Evolutionary conservation across 1,140 invertebrate genomes (phyloP).

Genomic region (Drosophila leontia): DNA sequence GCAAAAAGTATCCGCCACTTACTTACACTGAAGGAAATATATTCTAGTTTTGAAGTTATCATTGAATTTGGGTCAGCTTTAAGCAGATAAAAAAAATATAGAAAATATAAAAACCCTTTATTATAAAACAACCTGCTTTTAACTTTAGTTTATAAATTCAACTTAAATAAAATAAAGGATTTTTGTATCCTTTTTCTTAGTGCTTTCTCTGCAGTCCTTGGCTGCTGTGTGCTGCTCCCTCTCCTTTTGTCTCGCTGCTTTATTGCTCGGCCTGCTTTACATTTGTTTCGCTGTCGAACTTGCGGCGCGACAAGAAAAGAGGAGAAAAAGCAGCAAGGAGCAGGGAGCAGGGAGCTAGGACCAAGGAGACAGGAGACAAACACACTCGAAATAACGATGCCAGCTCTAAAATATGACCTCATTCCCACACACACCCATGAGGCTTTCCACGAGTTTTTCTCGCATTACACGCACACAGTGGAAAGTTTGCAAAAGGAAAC

Average conservation of each 20-base stretch:
- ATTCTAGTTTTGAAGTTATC: not conserved
- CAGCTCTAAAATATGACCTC: constrained; percentile 78
- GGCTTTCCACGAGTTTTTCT: constrained; percentile 32
- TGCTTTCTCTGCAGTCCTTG: constrained; percentile 3
- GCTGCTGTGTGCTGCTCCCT: constrained; percentile 27
- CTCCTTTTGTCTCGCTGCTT: constrained; percentile 19
- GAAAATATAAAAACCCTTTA: too few species aligned
- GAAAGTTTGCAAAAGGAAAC: constrained; percentile 24
- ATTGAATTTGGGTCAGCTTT: not conserved
- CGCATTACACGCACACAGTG: constrained; percentile 23
- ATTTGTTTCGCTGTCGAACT: constrained; percentile 45
- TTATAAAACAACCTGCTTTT: too few species aligned
- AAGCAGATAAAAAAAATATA: not conserved
- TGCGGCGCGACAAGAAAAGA: constrained; percentile 12
- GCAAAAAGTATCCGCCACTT: constrained; percentile 1
- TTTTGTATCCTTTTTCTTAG: not conserved
- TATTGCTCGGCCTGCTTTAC: constrained; percentile 37
- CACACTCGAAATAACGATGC: constrained; percentile 43
- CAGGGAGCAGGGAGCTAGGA: not conserved
- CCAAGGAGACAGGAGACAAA: constrained; percentile 12
- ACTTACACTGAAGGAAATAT: not conserved
- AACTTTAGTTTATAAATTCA: not conserved
- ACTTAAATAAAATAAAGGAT: not conserved
- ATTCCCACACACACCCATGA: constrained; percentile 50
- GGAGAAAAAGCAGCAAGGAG: not conserved